These are phyloP conservation scores for Rhipidura dahli DNA, from an alignment of 2,113 vertebrate species.

Conservation along the genomic window DNA sequence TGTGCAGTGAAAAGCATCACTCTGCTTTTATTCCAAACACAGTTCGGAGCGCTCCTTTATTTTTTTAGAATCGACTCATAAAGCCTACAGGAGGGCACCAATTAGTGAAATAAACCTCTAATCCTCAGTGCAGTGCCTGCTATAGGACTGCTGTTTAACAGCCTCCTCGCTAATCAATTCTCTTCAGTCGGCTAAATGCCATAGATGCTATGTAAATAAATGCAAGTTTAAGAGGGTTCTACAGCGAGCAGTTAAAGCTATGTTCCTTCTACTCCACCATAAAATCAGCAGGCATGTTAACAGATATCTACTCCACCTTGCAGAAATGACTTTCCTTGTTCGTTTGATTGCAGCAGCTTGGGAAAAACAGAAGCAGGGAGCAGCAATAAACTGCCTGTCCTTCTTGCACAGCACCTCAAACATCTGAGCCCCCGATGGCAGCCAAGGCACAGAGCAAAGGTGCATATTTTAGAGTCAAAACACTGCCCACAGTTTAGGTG, in stretches of 20 bases:
- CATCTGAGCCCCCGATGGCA: neutral
- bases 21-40: conserved; percentile 26
- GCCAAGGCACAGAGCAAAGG: neutral
- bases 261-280: conserved; percentile 23
- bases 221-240: conserved; percentile 52
- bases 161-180: conserved; percentile 61
- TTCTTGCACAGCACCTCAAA: neutral
- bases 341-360: neutral
- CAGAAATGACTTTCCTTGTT: conserved; percentile 24
- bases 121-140: conserved; percentile 30
- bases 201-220: conserved; percentile 60
- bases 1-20: neutral
- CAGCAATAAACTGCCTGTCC: neutral
- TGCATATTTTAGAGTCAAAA: neutral
- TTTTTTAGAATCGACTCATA: conserved; percentile 39
- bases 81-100: conserved; percentile 54
- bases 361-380: neutral
- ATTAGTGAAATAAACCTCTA: conserved; percentile 61
- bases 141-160: conserved; percentile 52
- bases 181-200: conserved; percentile 58
- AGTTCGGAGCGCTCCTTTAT: neutral
- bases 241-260: neutral
- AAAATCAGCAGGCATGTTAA: conserved; percentile 52
- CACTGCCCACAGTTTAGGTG: neutral
- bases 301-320: conserved; percentile 35